Base-by-base conservation (phyloP, 30 jellyfish, hydroid and myxozoan species). In the Pelagia noctiluca region DNA sequence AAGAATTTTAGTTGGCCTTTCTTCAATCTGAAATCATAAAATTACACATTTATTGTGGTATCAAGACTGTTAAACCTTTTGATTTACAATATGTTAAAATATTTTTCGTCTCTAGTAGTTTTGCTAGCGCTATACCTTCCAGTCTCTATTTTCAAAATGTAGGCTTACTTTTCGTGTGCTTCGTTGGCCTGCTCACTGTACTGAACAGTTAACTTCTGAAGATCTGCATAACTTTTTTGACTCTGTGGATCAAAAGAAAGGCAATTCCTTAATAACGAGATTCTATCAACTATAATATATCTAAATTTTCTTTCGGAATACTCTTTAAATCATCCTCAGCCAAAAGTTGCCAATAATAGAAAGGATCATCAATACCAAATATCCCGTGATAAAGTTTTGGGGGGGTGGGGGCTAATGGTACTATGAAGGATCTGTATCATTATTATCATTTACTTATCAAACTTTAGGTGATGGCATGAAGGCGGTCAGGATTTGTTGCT, bases 1-100 rank as follows among this genome's bases (percentile, higher is more conserved):
- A 83, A 92, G 33, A 92, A 70, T 54, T 92, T 81, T n/a, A 82
- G 63, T 24, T 96, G 84, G 7, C 98, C 98, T 76, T 92, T 92
- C 60, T 84, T 75, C 11, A 92, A 46, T 81, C 98, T 92, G 50
- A 48, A 63, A 75, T 50, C 26, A 28, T 1, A 22, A 70, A 24
- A 38, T 25, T n/a, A 33, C 29, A 50, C 47, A 37, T 2, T 7
- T 33, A 2, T 35, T 12, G 37, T n/a, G n/a, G n/a, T n/a, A n/a
- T n/a, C n/a, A n/a, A n/a, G n/a, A n/a, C n/a, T n/a, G n/a, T n/a
- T n/a, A n/a, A n/a, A n/a, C n/a, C n/a, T n/a, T n/a, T n/a, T n/a
- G n/a, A n/a, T n/a, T n/a, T n/a, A n/a, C n/a, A n/a, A n/a, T n/a
- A n/a, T n/a, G n/a, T n/a, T n/a, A n/a, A n/a, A n/a, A n/a, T n/a